Conservation (phyloP, 2,888 invertebrate species). For the Cantharis nigra region DNA sequence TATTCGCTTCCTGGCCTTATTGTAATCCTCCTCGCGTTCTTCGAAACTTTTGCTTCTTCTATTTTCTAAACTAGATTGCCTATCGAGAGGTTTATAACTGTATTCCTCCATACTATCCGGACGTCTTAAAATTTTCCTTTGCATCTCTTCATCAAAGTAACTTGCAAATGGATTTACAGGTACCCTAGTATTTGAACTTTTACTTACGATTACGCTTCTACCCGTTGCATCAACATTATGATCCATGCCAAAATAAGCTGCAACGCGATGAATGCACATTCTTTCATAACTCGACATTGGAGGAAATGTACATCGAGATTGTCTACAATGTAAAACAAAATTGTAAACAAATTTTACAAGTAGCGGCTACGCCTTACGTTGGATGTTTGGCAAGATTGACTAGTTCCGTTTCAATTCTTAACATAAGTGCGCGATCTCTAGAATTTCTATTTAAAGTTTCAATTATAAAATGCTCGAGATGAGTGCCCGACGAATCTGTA, state of each 20-base stretch:
- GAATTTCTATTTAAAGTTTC: constrained; percentile 89
- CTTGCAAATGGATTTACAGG: constrained; percentile 76
- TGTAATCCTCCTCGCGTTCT: constrained; percentile 89
- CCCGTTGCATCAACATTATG: constrained; percentile 89
- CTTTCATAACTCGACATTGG: constrained; percentile 95
- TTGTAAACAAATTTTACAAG: constrained; percentile 4
- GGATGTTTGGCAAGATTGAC: constrained; percentile 81
- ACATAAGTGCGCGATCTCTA: constrained; percentile 82
- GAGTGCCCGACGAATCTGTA: constrained; percentile 77
- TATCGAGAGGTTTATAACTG: constrained; percentile 63
- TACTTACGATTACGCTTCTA: constrained; percentile 83
- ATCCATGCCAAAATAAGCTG: constrained; percentile 91
- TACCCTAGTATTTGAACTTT: constrained; percentile 70
- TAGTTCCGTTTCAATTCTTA: constrained; percentile 88
- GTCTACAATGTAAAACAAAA: neutral
- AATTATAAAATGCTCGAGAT: constrained; percentile 85
- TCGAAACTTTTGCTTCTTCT: constrained; percentile 85
- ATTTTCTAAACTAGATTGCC: constrained; percentile 65
- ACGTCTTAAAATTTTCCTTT: constrained; percentile 80
- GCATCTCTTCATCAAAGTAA: constrained; percentile 70
- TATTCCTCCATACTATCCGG: constrained; percentile 82
- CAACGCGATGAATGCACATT: constrained; percentile 93
- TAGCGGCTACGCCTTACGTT: constrained; percentile 61
- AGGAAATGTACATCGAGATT: constrained; percentile 63
- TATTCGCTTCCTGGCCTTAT: constrained; percentile 82